Conservation (phyloP, 2,888 invertebrate species). For the Latheticus oryzae region DNA sequence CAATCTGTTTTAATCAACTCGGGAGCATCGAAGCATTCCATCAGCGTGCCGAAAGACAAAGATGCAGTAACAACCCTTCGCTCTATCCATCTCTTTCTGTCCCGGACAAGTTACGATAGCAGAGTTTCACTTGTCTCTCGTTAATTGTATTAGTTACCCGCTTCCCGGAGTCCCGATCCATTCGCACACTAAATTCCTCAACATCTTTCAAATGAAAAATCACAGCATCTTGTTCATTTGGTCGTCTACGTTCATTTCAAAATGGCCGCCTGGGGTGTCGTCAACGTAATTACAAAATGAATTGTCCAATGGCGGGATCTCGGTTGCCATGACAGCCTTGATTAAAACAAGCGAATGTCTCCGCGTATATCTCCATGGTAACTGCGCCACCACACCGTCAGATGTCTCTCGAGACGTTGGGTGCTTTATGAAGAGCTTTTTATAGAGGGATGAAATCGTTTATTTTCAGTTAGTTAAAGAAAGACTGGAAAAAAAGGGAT, state of each 20-base stretch:
- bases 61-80: conserved; percentile 39
- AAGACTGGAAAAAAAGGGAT: too few species aligned
- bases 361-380: conserved; percentile 64
- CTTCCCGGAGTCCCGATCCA: conserved; percentile 61
- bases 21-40: conserved; percentile 64
- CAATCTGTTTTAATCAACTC: conserved; percentile 67
- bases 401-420: conserved; percentile 59
- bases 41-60: conserved; percentile 52
- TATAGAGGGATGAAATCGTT: conserved; percentile 58
- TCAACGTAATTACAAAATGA: conserved; percentile 68
- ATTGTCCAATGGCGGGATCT: conserved; percentile 68
- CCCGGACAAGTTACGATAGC: conserved; percentile 66
- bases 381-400: conserved; percentile 61
- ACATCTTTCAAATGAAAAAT: too few species aligned
- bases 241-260: conserved; percentile 65
- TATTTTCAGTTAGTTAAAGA: conserved; percentile 62
- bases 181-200: conserved; percentile 50
- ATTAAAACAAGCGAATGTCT: conserved; percentile 68
- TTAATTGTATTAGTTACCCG: conserved; percentile 68
- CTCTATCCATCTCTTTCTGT: conserved; percentile 48
- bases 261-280: conserved; percentile 69
- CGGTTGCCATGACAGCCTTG: conserved; percentile 68
- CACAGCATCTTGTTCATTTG: conserved; percentile 54
- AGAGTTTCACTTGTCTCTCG: conserved; percentile 68
- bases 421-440: conserved; percentile 57